phyloP scores from a whole-genome alignment of 2,113 vertebrate genomes.

The Cryptoleucopteryx plumbea region DNA sequence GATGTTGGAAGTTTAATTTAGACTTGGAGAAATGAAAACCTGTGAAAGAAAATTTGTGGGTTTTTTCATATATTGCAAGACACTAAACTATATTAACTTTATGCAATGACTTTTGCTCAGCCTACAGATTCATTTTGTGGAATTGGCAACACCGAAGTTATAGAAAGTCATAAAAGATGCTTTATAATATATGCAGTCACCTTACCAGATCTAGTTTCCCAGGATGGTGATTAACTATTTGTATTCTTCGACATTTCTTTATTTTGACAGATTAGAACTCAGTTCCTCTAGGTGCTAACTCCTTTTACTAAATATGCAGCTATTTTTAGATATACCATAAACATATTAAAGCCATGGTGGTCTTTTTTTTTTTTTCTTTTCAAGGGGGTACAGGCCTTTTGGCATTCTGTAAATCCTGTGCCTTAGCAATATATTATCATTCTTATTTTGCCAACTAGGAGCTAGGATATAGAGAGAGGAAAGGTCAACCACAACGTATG shows the following conservation, averaged over 20 bases:
- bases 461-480: neutral
- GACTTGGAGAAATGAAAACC: slow-evolving; percentile 49
- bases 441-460: neutral
- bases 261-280: neutral
- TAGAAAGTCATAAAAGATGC: neutral
- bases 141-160: neutral
- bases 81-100: slow-evolving; percentile 33
- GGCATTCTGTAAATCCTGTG: neutral
- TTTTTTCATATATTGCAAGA: slow-evolving; percentile 33
- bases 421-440: neutral
- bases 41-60: neutral
- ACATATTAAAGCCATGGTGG: neutral
- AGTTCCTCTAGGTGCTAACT: neutral
- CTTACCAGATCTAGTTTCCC: neutral
- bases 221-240: neutral
- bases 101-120: slow-evolving; percentile 22
- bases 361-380: neutral
- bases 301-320: neutral
- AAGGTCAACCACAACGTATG: neutral
- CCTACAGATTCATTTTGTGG: neutral
- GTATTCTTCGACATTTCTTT: neutral
- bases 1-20: slow-evolving; percentile 41
- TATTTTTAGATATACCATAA: neutral
- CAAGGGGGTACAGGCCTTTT: neutral
- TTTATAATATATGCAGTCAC: neutral